Percentiles rank a stretch among this genome's conserved stretches.
Conservation (phyloP, 2,113 vertebrate species). For the Progne subis region DNA sequence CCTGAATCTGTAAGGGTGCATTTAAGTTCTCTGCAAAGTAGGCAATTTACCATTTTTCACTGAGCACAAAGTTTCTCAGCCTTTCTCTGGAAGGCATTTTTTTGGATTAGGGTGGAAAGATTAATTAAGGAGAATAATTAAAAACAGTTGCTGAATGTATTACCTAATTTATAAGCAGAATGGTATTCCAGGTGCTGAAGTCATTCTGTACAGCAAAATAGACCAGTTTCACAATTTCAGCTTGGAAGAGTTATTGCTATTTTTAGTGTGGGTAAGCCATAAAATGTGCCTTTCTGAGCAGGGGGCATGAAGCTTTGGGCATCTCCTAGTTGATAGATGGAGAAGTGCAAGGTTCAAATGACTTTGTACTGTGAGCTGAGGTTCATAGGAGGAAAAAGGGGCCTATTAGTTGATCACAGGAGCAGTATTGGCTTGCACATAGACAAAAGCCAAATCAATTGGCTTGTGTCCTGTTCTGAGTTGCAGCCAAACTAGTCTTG, state of each 20-base stretch:
- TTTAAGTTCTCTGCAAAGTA: not conserved
- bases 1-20: not conserved
- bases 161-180: not conserved
- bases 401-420: not conserved
- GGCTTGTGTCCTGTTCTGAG: not conserved
- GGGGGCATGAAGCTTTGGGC: not conserved
- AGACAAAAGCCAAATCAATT: constrained; percentile 3
- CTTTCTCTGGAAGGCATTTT: not conserved
- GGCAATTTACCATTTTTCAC: not conserved
- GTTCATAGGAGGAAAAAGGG: not conserved
- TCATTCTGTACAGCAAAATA: not conserved
- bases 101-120: not conserved
- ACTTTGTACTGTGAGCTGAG: not conserved
- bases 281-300: not conserved
- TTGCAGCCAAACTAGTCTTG: not conserved
- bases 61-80: not conserved
- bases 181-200: not conserved
- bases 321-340: not conserved
- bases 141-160: not conserved
- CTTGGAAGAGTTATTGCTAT: not conserved
- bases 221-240: not conserved
- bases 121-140: not conserved
- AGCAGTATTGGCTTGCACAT: not conserved
- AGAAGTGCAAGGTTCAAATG: not conserved
- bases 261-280: not conserved